phyloP scores from a whole-genome alignment of 1,140 invertebrate genomes.

The Heliconius congener region DNA sequence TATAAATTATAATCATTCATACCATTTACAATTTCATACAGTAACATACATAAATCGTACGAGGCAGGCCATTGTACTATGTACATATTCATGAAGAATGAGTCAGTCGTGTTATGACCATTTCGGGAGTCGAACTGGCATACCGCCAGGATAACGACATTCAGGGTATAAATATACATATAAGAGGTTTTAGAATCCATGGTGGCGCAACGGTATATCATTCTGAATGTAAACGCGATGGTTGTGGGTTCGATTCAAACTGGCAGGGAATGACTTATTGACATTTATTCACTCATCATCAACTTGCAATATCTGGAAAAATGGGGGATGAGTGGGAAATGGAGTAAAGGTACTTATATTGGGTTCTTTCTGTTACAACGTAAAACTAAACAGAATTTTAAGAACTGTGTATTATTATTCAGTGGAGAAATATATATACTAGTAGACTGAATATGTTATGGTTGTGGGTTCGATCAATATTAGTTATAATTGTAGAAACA shows the following conservation, averaged over 20 bases:
- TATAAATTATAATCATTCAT: background rate
- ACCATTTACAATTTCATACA: background rate
- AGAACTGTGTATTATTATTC: too few species aligned
- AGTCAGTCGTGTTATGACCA: constrained; percentile 21
- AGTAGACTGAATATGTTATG: too few species aligned
- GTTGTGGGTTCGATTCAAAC: background rate
- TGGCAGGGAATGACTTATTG: background rate
- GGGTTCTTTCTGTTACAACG: too few species aligned
- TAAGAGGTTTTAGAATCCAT: background rate
- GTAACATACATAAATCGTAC: background rate
- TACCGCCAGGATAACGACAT: constrained; percentile 17
- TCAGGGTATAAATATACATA: background rate
- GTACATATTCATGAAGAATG: constrained; percentile 26
- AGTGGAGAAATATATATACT: too few species aligned
- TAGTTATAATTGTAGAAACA: too few species aligned
- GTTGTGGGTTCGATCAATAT: too few species aligned
- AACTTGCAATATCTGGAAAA: too few species aligned
- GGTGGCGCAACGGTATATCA: background rate
- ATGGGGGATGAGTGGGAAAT: too few species aligned
- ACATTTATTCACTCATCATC: background rate
- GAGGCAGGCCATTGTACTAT: constrained; percentile 26
- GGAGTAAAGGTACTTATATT: too few species aligned
- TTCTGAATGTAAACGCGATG: background rate
- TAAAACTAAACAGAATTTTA: too few species aligned
- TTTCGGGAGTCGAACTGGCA: constrained; percentile 29